Evolutionary conservation across 2,888 invertebrate genomes (phyloP).

Genomic region (Ophion ellenae): DNA sequence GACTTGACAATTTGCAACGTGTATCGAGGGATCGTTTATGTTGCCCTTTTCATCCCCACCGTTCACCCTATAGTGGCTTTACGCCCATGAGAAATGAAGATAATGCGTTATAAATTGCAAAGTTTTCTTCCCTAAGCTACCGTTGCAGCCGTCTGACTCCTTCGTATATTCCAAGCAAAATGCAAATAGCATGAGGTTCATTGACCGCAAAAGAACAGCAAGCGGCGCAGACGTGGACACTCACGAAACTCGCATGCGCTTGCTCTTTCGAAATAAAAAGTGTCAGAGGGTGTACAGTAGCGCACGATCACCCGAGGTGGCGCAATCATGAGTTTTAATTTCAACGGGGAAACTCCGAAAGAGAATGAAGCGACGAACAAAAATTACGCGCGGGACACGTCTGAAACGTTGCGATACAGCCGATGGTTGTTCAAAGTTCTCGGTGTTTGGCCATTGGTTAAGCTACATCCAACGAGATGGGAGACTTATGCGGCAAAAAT

Average conservation of each 20-base stretch:
- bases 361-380: not conserved
- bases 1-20: too few relatives aligned
- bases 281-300: not conserved
- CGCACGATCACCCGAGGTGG: not conserved
- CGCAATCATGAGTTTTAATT: slow-evolving; percentile 28
- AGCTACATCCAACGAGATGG: not conserved
- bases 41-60: not conserved
- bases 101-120: not conserved
- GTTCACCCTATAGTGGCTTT: not conserved
- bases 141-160: too few relatives aligned
- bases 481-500: not conserved
- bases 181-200: not conserved
- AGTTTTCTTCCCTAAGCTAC: not conserved
- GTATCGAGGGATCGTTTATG: not conserved
- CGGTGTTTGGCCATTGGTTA: slow-evolving; percentile 54
- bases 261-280: slow-evolving; percentile 1
- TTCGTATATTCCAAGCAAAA: not conserved
- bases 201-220: not conserved
- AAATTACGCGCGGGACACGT: slow-evolving; percentile 26
- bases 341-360: not conserved
- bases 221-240: not conserved
- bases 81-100: not conserved
- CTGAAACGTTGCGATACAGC: slow-evolving; percentile 16
- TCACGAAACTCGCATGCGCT: slow-evolving; percentile 17
- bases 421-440: slow-evolving; percentile 35